phyloP scores from a whole-genome alignment of 1,140 invertebrate genomes.

The Papilio polytes region DNA sequence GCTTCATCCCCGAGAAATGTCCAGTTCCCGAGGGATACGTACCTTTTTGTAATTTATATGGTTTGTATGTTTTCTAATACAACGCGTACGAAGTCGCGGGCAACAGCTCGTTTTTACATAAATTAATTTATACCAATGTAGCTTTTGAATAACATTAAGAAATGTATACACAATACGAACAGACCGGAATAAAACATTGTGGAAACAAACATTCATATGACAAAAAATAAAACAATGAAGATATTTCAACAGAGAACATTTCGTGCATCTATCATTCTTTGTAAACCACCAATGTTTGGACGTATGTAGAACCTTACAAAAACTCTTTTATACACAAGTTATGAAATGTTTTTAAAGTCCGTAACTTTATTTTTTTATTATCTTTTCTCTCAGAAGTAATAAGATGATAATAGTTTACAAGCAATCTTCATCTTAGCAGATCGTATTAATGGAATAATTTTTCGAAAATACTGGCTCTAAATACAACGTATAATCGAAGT shows the following conservation, averaged over 20 bases:
- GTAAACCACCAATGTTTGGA: not conserved
- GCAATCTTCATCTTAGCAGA: no score
- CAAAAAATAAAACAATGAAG: slow-evolving; percentile 6
- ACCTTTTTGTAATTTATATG: no score
- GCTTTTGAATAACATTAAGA: not conserved
- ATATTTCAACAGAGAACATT: slow-evolving; percentile 7
- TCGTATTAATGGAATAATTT: no score
- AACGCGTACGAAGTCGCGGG: no score
- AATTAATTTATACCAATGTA: not conserved
- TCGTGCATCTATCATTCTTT: slow-evolving; percentile 6
- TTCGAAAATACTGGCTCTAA: not conserved
- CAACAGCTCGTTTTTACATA: not conserved
- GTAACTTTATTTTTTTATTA: no score
- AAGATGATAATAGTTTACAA: no score
- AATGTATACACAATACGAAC: not conserved
- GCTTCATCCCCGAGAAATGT: no score
- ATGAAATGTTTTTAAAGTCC: not conserved
- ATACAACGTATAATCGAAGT: not conserved
- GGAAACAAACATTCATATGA: not conserved
- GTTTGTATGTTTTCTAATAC: no score
- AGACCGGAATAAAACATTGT: slow-evolving; percentile 2
- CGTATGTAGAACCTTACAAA: not conserved
- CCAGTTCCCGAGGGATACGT: no score
- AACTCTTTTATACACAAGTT: no score
- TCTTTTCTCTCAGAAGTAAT: no score